These are phyloP conservation scores for Drosophila aldrichi DNA, from an alignment of 2,888 invertebrate species.

Conservation along the genomic window DNA sequence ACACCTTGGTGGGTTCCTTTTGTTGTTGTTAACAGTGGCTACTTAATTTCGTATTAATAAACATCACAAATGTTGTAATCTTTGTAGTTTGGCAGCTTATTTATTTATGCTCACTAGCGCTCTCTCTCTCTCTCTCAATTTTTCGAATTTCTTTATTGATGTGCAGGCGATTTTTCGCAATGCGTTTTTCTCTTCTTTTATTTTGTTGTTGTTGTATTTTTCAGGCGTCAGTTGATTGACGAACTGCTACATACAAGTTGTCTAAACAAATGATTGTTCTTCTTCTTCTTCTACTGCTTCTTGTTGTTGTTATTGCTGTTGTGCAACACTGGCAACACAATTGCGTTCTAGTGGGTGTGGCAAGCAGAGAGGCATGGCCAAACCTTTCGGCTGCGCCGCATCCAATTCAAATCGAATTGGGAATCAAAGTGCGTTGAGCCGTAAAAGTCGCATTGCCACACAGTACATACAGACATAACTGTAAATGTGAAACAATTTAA, in stretches of 20 bases:
- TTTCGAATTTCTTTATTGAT: slow-evolving; percentile 42
- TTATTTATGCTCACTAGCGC: slow-evolving; percentile 46
- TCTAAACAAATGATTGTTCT: slow-evolving; percentile 59
- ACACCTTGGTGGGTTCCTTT: slow-evolving; percentile 55
- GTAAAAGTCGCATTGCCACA: slow-evolving; percentile 32
- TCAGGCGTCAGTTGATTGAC: slow-evolving; percentile 66
- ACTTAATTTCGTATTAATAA: slow-evolving; percentile 79
- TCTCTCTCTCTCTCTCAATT: background rate
- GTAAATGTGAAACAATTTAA: slow-evolving; percentile 66
- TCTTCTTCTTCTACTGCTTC: background rate
- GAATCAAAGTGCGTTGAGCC: slow-evolving; percentile 37
- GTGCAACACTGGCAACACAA: slow-evolving; percentile 44
- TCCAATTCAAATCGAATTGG: slow-evolving; percentile 5
- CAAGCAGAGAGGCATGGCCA: slow-evolving; percentile 36
- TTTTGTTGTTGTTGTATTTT: slow-evolving; percentile 28
- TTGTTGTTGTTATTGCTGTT: slow-evolving; percentile 30
- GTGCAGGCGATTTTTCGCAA: slow-evolving; percentile 66
- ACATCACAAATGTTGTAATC: slow-evolving; percentile 79
- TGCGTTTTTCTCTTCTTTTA: slow-evolving; percentile 21
- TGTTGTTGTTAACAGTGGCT: slow-evolving; percentile 59
- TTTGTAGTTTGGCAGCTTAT: slow-evolving; percentile 76
- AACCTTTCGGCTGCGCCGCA: slow-evolving; percentile 27
- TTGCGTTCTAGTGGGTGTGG: slow-evolving; percentile 60
- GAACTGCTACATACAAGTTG: slow-evolving; percentile 61
- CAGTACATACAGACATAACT: slow-evolving; percentile 26